These are phyloP conservation scores for Sesia apiformis DNA, from an alignment of 2,888 invertebrate genomes.

Conservation along the genomic window DNA sequence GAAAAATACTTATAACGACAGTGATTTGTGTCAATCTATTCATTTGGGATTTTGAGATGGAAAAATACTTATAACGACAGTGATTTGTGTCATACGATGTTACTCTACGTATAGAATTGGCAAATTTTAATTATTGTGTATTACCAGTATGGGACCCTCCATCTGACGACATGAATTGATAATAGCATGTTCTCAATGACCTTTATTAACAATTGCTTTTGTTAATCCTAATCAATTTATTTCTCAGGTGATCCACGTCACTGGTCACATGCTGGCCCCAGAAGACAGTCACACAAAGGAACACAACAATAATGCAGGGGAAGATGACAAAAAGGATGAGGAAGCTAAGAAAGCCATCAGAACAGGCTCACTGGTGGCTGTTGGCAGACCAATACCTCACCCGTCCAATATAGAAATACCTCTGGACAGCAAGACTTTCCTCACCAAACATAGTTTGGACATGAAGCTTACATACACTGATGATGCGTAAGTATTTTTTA, in stretches of 20 bases:
- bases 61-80: too few species aligned
- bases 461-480: slow-evolving; percentile 97
- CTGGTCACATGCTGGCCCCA: slow-evolving; percentile 82
- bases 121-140: too few species aligned
- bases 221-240: too few species aligned
- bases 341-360: slow-evolving; percentile 31
- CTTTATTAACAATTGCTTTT: too few species aligned
- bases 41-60: too few species aligned
- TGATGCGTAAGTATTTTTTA: slow-evolving; percentile 82
- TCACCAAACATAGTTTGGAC: slow-evolving; percentile 92
- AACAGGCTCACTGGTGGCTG: slow-evolving; percentile 77
- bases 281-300: slow-evolving; percentile 23
- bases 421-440: slow-evolving; percentile 89
- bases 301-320: slow-evolving; percentile 33
- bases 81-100: too few species aligned
- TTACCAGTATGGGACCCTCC: too few species aligned
- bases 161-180: too few species aligned
- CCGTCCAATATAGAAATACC: slow-evolving; percentile 95
- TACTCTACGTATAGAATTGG: too few species aligned
- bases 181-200: too few species aligned
- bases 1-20: too few species aligned
- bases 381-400: slow-evolving; percentile 89
- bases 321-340: slow-evolving; percentile 43
- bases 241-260: slow-evolving; percentile 89
- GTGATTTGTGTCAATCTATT: too few species aligned